Evolutionary conservation across 2,888 invertebrate species (phyloP).

Genomic region (Minunthozetes semirufus): DNA sequence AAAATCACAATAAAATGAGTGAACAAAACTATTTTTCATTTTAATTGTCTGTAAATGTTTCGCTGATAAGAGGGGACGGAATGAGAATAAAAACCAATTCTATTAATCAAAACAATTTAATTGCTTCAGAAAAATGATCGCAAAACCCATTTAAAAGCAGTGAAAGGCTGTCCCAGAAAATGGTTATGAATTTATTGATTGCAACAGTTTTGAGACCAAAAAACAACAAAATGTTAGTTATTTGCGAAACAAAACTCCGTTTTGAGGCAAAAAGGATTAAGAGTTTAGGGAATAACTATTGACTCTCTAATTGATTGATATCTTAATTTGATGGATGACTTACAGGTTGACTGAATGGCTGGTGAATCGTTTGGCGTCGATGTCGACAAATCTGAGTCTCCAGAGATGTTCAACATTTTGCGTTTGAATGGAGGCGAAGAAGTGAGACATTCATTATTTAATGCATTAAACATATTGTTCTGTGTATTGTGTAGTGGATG

Average conservation of each 20-base stretch:
- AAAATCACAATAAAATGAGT: background rate
- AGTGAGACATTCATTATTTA: slow-evolving; percentile 12
- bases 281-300: too few relatives aligned
- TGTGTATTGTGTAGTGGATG: slow-evolving; percentile 8
- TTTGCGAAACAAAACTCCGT: background rate
- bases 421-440: slow-evolving; percentile 8
- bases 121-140: background rate
- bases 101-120: background rate
- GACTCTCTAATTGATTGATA: background rate
- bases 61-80: background rate
- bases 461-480: background rate
- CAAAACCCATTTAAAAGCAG: background rate
- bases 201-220: background rate
- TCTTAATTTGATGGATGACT: background rate
- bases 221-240: background rate
- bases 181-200: background rate
- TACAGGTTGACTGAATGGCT: slow-evolving; percentile 9
- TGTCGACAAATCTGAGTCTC: slow-evolving; percentile 1
- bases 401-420: slow-evolving; percentile 16
- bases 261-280: background rate
- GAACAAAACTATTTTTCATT: background rate
- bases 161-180: background rate
- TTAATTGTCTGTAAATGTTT: slow-evolving; percentile 8
- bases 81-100: background rate
- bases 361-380: slow-evolving; percentile 4